phyloP scores from a whole-genome alignment of 2,113 vertebrate genomes.

The Puma concolor region DNA sequence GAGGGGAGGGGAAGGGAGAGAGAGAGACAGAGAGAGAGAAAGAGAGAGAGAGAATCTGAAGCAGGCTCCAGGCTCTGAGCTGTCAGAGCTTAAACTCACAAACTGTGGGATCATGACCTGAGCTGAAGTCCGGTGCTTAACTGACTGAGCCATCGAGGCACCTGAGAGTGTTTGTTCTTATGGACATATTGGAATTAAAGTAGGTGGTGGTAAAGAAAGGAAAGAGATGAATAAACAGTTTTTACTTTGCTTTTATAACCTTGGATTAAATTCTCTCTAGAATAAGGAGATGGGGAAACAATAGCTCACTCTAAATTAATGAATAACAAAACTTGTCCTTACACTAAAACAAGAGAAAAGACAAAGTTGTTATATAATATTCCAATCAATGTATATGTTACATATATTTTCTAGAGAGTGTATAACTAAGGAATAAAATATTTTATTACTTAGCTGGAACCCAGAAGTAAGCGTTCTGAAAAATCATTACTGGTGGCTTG shows the following conservation, averaged over 20 bases:
- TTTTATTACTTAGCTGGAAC: background rate
- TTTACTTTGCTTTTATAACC: background rate
- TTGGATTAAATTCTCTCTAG: background rate
- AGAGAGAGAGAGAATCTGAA: too few relatives aligned
- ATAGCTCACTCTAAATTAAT: background rate
- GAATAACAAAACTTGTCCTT: background rate
- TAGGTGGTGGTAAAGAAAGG: background rate
- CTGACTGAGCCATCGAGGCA: too few relatives aligned
- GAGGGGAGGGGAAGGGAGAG: too few relatives aligned
- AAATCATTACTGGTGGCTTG: background rate
- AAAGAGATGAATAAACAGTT: background rate
- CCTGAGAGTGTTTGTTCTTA: background rate
- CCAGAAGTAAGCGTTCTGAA: background rate
- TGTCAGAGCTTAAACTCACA: too few relatives aligned
- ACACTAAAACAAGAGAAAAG: background rate
- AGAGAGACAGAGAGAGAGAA: too few relatives aligned
- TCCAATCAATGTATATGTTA: background rate
- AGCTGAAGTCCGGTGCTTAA: too few relatives aligned
- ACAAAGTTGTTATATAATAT: background rate
- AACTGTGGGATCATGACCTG: too few relatives aligned
- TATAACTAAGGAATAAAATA: background rate
- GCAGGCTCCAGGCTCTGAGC: too few relatives aligned
- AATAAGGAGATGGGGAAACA: background rate
- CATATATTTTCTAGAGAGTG: background rate
- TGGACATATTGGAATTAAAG: background rate